Base-by-base conservation (phyloP, 2,113 vertebrate genomes). In the Platysternon megacephalum region DNA sequence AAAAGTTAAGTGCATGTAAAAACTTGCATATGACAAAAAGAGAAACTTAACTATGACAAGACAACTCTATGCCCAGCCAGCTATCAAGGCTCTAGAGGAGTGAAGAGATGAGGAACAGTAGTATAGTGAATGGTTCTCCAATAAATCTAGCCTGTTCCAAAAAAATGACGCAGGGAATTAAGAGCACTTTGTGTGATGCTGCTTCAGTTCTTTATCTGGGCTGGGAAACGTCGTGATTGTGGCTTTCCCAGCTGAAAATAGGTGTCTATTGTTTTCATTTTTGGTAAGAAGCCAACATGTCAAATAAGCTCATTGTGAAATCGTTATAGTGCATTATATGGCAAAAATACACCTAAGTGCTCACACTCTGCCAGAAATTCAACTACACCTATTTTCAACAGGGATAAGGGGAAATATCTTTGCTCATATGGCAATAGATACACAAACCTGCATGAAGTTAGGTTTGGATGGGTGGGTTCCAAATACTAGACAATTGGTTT, bases 181-280 rank as follows among this genome's bases (percentile, higher is more conserved):
- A 19, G 12, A 90, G n/a, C 48, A 68, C 35, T 90, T 91, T 51
- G n/a, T 93, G 85, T 92, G 87, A 91, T 1, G 46, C 48, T 72
- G 84, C 55, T 96, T 86, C 84, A 29, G 46, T 48, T 61, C 82
- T 91, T 92, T 88, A 82, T 92, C 79, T 90, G 56, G 49, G 87
- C 87, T 81, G 88, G 95, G 83, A 94, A 97, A 94, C 26, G 72
- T 17, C 93, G 56, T 3, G n/a, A 95, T 9, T 29, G 78, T 93
- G 91, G 39, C 49, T 93, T 97, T 97, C 94, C 93, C 91, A 95
- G 87, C 56, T 94, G 95, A 96, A 97, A 97, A 97, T 95, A 92
- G 89, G 91, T 84, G 55, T 29, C 74, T 76, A 83, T 92, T 96
- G 91, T 94, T 95, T 93, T 94, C 80, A 72, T 14, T 94, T 79